Percentiles rank a stretch among this genome's conserved stretches.
Conservation (phyloP, 2,113 vertebrate genomes). For the Pomatostomus ruficeps region DNA sequence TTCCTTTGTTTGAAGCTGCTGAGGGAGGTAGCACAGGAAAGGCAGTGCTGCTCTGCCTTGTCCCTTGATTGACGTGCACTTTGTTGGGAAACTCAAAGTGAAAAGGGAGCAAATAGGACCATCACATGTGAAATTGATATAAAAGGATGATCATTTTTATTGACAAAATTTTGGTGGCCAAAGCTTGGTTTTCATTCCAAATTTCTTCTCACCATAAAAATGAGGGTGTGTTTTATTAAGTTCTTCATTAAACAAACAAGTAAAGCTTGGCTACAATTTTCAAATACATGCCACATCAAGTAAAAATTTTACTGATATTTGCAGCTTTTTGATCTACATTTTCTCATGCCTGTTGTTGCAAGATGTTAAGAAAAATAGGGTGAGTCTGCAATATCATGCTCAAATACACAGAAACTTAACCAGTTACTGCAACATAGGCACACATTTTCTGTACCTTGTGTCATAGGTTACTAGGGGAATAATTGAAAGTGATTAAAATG, state of each 20-base stretch:
- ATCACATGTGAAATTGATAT: accelerated
- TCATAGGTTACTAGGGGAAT: not conserved
- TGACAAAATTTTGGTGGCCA: not conserved
- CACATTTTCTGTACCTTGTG: not conserved
- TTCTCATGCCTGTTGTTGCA: not conserved
- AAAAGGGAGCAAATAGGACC: not conserved
- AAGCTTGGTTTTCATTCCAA: not conserved
- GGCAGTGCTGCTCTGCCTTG: not conserved
- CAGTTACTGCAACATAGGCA: not conserved
- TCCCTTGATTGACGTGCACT: not conserved
- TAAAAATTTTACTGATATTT: not conserved
- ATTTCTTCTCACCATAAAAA: not conserved
- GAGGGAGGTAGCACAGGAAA: not conserved
- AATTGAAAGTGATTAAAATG: conserved; percentile 31
- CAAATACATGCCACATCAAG: not conserved
- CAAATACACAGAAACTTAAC: not conserved
- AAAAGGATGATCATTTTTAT: not conserved
- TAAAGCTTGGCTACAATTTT: not conserved
- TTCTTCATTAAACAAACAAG: not conserved
- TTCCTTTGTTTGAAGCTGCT: not conserved
- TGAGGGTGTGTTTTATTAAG: not conserved
- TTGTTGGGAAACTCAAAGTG: not conserved
- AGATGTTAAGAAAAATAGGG: not conserved
- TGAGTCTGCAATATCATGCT: not conserved
- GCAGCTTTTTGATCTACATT: not conserved